Percentiles rank a stretch among this genome's conserved stretches.
Evolutionary conservation across 2,888 invertebrate genomes (phyloP).

Genomic region (Uloborus plumipes): DNA sequence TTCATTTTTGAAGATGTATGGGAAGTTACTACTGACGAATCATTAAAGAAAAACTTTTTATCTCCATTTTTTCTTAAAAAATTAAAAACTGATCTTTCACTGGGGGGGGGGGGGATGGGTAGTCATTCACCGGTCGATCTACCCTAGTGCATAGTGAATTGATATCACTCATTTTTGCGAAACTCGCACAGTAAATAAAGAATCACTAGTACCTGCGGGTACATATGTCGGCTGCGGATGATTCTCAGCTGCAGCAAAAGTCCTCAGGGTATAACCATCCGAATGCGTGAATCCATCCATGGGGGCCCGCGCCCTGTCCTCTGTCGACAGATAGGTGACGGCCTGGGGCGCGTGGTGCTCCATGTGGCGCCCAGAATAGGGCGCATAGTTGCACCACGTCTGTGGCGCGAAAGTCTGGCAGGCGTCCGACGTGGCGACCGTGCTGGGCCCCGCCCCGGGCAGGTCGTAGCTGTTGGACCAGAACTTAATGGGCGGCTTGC

Average conservation of each 20-base stretch:
- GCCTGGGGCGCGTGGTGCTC: slow-evolving; percentile 62
- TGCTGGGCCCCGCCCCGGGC: slow-evolving; percentile 52
- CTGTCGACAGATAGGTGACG: slow-evolving; percentile 56
- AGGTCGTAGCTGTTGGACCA: slow-evolving; percentile 65
- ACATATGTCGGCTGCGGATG: slow-evolving; percentile 61
- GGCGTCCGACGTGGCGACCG: slow-evolving; percentile 51
- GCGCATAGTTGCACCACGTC: slow-evolving; percentile 66
- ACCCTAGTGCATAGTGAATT: no score
- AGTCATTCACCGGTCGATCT: no score
- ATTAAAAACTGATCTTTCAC: no score
- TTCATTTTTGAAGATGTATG: no score
- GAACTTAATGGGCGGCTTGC: slow-evolving; percentile 62
- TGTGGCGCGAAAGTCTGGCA: slow-evolving; percentile 64
- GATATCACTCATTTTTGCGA: no score
- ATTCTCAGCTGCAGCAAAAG: slow-evolving; percentile 53
- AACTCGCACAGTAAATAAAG: no score
- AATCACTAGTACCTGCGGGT: slow-evolving; percentile 64
- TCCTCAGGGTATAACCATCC: slow-evolving; percentile 62
- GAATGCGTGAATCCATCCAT: slow-evolving; percentile 62
- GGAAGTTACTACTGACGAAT: no score
- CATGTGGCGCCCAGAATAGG: slow-evolving; percentile 63
- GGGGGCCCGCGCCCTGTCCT: slow-evolving; percentile 54
- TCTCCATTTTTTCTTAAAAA: no score
- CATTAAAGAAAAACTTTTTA: no score
- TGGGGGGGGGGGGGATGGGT: no score